These are phyloP conservation scores for Lepidurus couesii DNA, from an alignment of 1,140 invertebrate genomes.

Conservation along the genomic window DNA sequence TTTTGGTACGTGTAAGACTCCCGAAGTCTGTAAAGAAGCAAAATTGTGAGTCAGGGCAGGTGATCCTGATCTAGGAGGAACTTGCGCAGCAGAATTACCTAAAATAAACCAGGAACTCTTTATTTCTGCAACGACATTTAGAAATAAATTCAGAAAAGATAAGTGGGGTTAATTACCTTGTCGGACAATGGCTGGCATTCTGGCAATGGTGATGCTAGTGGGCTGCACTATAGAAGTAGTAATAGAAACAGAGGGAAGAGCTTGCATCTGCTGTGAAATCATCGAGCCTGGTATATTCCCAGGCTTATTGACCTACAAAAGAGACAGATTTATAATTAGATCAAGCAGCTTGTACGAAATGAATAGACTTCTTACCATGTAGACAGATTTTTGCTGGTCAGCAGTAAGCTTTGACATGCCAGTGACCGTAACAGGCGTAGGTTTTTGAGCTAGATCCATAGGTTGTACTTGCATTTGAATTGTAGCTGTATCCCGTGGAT, in stretches of 20 bases:
- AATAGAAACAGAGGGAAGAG: background rate
- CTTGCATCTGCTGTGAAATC: background rate
- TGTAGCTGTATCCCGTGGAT: background rate
- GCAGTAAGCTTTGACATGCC: conserved; percentile 6
- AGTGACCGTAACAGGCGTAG: conserved; percentile 1
- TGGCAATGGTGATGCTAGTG: background rate
- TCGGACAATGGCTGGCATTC: conserved; percentile 9
- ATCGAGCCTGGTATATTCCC: background rate
- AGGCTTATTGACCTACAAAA: background rate
- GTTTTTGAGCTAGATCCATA: conserved; percentile 28
- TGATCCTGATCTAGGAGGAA: background rate
- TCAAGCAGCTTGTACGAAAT: background rate
- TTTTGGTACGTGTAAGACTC: conserved; percentile 32
- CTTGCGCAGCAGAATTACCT: conserved; percentile 26
- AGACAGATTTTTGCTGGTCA: conserved; percentile 14
- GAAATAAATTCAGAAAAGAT: no score
- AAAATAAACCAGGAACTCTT: background rate
- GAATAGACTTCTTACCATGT: conserved; percentile 2
- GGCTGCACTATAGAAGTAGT: background rate
- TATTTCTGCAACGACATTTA: conserved; percentile 3
- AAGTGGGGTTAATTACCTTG: background rate
- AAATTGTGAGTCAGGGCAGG: background rate
- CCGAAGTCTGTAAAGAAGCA: background rate
- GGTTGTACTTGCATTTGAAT: conserved; percentile 19
- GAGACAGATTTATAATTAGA: background rate